These are phyloP conservation scores for Macrophya alboannulata DNA, from an alignment of 2,888 invertebrate genomes.

Conservation along the genomic window DNA sequence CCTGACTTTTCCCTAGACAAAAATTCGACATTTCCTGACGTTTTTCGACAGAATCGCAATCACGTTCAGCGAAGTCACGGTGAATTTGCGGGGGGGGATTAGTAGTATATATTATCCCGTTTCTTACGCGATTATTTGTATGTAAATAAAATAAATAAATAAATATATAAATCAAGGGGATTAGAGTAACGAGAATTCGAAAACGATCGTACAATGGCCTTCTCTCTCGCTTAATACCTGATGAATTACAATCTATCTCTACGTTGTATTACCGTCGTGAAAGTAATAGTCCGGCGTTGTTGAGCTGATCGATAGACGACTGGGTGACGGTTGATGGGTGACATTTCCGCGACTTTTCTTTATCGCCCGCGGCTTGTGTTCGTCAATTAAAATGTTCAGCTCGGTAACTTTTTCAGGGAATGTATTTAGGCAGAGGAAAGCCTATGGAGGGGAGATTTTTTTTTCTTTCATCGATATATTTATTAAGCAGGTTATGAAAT, in stretches of 20 bases:
- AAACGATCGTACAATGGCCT: background rate
- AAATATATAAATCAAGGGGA: too few relatives aligned
- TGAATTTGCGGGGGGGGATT: too few relatives aligned
- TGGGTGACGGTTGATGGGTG: constrained; percentile 5
- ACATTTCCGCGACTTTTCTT: constrained; percentile 53
- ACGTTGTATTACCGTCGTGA: constrained; percentile 40
- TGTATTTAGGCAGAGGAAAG: constrained; percentile 68
- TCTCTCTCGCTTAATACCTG: background rate
- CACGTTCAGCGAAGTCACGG: too few relatives aligned
- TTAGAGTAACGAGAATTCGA: background rate
- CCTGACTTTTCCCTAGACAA: too few relatives aligned
- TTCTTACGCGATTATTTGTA: too few relatives aligned
- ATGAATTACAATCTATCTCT: constrained; percentile 19
- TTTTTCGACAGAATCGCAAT: too few relatives aligned
- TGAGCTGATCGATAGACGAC: constrained; percentile 55
- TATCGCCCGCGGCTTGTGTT: constrained; percentile 67
- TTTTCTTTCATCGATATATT: background rate
- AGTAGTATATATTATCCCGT: too few relatives aligned
- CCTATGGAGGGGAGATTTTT: constrained; percentile 62
- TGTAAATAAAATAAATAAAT: too few relatives aligned
- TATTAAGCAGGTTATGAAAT: constrained; percentile 36
- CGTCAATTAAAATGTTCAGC: constrained; percentile 70
- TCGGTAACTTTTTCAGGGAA: constrained; percentile 72
- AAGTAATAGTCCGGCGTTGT: constrained; percentile 43
- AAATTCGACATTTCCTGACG: too few relatives aligned